Percentiles rank a stretch among this genome's conserved stretches.
These are phyloP conservation scores for Notamacropus eugenii DNA, from an alignment of 2,797 vertebrate species.

Conservation along the genomic window DNA sequence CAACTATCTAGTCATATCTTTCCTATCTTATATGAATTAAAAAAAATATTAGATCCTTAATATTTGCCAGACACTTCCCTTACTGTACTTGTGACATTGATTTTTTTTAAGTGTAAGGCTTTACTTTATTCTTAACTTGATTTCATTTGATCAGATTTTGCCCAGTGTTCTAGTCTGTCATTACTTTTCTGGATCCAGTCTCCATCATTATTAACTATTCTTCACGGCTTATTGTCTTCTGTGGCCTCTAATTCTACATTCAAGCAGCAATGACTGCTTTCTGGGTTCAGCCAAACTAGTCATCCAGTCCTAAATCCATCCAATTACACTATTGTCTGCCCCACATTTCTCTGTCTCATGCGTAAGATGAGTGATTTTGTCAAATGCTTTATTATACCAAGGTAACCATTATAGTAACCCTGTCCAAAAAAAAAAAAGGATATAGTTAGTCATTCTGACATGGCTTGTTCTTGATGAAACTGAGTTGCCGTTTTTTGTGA, in stretches of 20 bases:
- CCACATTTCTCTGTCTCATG: background rate
- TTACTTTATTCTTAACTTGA: background rate
- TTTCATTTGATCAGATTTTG: background rate
- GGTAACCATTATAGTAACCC: background rate
- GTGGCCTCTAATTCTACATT: background rate
- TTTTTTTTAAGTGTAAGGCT: background rate
- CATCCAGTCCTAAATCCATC: background rate
- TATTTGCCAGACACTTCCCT: background rate
- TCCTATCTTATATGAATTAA: background rate
- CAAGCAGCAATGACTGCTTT: background rate
- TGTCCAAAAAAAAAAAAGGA: background rate
- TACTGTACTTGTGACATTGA: background rate
- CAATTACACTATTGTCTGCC: background rate
- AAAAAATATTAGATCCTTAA: background rate
- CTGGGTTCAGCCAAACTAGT: background rate
- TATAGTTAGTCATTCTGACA: background rate
- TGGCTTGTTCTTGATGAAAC: background rate
- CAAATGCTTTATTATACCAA: background rate
- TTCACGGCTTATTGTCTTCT: background rate
- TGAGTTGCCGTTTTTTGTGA: background rate
- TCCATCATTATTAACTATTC: background rate
- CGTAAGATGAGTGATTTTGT: background rate
- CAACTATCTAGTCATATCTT: background rate
- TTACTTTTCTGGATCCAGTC: background rate
- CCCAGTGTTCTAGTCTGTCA: background rate